A percentile compares a stretch with the other conserved stretches of the same genome.
These are phyloP conservation scores for Lepidocolaptes lacrymiger DNA, from an alignment of 2,797 vertebrate genomes.

Conservation along the genomic window DNA sequence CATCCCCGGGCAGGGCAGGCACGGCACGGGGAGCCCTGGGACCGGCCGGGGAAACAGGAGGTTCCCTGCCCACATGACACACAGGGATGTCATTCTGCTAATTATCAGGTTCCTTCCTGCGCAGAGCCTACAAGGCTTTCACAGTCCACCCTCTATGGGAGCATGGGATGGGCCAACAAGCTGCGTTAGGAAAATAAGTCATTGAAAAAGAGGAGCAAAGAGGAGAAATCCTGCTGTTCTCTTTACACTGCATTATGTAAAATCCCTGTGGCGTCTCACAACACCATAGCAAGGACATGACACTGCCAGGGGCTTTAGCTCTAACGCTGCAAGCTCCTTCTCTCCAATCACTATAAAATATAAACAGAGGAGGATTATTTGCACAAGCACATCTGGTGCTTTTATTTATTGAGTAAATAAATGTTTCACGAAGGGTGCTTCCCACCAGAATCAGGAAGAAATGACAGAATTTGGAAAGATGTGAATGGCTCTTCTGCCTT, in stretches of 20 bases:
- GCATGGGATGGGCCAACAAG: not conserved
- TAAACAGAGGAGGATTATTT: not conserved
- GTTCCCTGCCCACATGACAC: not conserved
- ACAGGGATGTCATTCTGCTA: accelerated
- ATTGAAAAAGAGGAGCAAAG: not conserved
- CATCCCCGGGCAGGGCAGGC: not conserved
- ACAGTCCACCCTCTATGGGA: accelerated
- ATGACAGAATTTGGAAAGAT: not conserved
- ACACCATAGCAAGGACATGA: not conserved
- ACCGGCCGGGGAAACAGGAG: accelerated
- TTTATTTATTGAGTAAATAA: not conserved
- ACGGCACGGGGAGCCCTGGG: not conserved
- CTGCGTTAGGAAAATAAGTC: not conserved
- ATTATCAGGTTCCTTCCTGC: not conserved
- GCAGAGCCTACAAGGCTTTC: not conserved
- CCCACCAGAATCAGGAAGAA: not conserved
- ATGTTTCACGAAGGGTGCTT: not conserved
- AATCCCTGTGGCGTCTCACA: not conserved
- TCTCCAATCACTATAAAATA: not conserved
- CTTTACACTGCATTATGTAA: not conserved
- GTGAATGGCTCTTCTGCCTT: not conserved
- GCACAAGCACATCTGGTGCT: not conserved
- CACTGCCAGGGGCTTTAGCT: not conserved
- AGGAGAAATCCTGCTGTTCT: not conserved
- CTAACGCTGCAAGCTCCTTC: not conserved